These are phyloP conservation scores for Hydrochoerus hydrochaeris DNA, from an alignment of 2,113 vertebrate genomes.

Conservation along the genomic window DNA sequence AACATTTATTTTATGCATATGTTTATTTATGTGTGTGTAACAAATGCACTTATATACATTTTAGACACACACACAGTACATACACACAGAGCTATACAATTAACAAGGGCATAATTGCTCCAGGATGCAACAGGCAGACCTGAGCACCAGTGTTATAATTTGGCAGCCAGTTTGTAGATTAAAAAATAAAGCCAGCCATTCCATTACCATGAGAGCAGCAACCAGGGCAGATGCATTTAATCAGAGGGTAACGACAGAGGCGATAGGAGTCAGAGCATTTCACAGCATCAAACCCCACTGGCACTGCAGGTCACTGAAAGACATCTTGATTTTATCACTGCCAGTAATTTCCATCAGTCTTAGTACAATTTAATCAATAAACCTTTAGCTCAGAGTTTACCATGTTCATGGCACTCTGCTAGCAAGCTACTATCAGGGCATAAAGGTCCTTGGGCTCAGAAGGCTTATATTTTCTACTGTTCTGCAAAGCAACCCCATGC, in stretches of 20 bases:
- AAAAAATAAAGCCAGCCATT: conserved; percentile 22
- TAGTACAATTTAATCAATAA: conserved; percentile 31
- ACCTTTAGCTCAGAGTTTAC: neutral
- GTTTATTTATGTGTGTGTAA: neutral
- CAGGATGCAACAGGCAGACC: neutral
- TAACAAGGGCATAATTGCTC: conserved; percentile 1
- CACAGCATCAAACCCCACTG: neutral
- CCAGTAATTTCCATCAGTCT: conserved; percentile 51
- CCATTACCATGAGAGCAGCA: conserved; percentile 13
- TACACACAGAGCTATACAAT: neutral
- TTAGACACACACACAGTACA: neutral
- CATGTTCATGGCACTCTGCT: neutral
- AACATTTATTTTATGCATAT: neutral
- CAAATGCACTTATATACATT: neutral
- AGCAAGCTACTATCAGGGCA: neutral
- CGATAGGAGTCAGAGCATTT: neutral
- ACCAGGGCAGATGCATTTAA: neutral
- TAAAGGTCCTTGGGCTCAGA: neutral
- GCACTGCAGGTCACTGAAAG: neutral
- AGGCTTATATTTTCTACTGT: neutral
- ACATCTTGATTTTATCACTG: conserved; percentile 62
- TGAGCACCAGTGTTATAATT: neutral
- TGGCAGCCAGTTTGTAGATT: neutral
- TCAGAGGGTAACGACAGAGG: neutral
- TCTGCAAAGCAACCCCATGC: neutral